Evolutionary conservation across 2,113 vertebrate species (phyloP), one percentile per base, ranked within the genome.

Genomic region (Phocoena phocoena): DNA sequence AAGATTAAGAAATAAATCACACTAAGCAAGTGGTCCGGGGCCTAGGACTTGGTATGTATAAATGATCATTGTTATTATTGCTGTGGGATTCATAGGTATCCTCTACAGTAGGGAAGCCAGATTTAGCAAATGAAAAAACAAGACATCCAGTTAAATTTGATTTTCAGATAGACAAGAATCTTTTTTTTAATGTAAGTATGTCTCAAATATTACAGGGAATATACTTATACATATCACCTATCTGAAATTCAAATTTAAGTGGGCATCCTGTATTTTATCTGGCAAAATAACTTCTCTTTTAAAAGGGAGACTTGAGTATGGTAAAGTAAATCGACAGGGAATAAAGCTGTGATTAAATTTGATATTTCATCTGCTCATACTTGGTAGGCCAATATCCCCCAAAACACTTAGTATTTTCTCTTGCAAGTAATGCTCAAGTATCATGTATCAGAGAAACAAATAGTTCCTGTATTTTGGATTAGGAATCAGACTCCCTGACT

Each of bases 1-100:
- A 95, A 90, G 47, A 86, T 38, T 89, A 87, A 82, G 74, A 90
- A 96, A 73, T 90, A 93, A 68, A 84, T 93, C 41, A 79, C 31
- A 63, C 58, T 73, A 87, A 67, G n/a, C 13, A 91, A 84, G 33
- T 65, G 58, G 41, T 20, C 28, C 3, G 63, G 28, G 65, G 50
- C 33, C 47, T 65, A 9, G 5, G 62, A 77, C 38, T 92, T 74
- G 17, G 26, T 44, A 41, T 38, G n/a, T 91, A 58, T 63, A 82
- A 53, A 74, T 71, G 60, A 53, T 20, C 14, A 1, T 65, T 93
- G 20, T 76, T 58, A 58, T 82, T 53, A 82, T 76, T 44, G 41
- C 60, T 71, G 44, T 82, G 68, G 33, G 23, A 55, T 55, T 96
- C 62, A 28, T 20, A 74, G 63, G 41, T 74, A 44, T 74, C 10